Base-by-base conservation (phyloP, 2,888 invertebrate genomes). In the Habroteleia sp. region DNA sequence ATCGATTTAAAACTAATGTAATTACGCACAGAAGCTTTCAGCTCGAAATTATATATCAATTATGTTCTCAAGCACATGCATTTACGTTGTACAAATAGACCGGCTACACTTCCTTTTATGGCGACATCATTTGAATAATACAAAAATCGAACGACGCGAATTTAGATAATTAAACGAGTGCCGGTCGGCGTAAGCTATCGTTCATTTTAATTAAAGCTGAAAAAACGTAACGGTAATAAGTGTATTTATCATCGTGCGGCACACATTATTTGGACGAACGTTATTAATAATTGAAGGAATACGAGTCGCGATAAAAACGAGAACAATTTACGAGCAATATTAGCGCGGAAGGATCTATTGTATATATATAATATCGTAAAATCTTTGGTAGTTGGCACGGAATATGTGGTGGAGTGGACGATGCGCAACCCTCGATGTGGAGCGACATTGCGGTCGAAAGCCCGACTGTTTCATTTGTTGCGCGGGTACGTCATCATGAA, bases 401-500 rank as follows among this genome's bases (percentile, higher is more conserved):
- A 50, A 58, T 66, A 46, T 62, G 62, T 13, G 42, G 33, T 31
- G 44, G 33, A 31, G 44, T 73, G 65, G 60, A 73, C 73, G 58
- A 56, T 23, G 37, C 41, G 39, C 52, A 35, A 46, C 60, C 65
- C 65, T 71, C 68, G 73, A 80, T 78, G 75, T 77, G 76, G 74
- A 58, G 62, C 69, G 76, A 75, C 77, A 81, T 81, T 81, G 79
- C 20, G 76, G 76, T 48, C 69, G 68, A 66, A 60, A 52, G 65
- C 75, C 78, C 77, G 81, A 50, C 77, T 76, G 83, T 83, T 84
- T 82, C 83, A 85, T 86, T 86, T 82, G 84, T 84, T 82, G 80
- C 80, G 78, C 78, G 62, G 72, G 72, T 79, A 80, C 83, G 84
- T 86, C 86, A 85, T 85, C 85, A 85, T 82, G 81, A 83, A 85